phyloP scores from a whole-genome alignment of 2,113 vertebrate species.

The Atrichornis clamosus region DNA sequence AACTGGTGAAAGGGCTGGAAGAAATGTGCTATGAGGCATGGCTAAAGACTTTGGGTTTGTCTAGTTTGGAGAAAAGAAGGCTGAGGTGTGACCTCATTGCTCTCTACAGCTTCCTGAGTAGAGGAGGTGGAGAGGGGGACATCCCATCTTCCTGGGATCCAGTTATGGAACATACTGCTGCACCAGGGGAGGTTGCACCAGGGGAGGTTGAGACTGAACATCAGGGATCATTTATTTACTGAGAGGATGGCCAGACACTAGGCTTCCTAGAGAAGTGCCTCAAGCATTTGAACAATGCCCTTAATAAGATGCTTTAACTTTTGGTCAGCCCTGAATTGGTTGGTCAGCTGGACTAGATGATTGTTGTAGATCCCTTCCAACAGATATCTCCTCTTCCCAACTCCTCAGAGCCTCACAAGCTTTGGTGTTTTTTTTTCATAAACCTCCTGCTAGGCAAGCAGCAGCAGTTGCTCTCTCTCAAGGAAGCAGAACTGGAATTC shows the following conservation, averaged over 20 bases:
- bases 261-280: neutral
- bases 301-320: neutral
- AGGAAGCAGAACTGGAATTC: neutral
- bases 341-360: neutral
- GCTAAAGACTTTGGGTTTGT: neutral
- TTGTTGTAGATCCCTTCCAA: neutral
- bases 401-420: neutral
- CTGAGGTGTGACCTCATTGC: neutral
- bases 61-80: neutral
- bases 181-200: neutral
- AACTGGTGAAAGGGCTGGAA: neutral
- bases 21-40: neutral
- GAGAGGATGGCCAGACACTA: neutral
- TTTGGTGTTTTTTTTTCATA: neutral
- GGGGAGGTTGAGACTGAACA: neutral
- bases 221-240: neutral
- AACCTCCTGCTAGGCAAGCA: neutral
- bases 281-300: neutral
- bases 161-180: neutral
- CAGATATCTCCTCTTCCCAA: neutral
- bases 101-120: neutral
- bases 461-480: neutral
- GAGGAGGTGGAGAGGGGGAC: neutral
- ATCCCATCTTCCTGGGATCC: neutral
- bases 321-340: neutral